Evolutionary conservation across 1,140 invertebrate genomes (phyloP).

Genomic region (Antheraea pernyi): DNA sequence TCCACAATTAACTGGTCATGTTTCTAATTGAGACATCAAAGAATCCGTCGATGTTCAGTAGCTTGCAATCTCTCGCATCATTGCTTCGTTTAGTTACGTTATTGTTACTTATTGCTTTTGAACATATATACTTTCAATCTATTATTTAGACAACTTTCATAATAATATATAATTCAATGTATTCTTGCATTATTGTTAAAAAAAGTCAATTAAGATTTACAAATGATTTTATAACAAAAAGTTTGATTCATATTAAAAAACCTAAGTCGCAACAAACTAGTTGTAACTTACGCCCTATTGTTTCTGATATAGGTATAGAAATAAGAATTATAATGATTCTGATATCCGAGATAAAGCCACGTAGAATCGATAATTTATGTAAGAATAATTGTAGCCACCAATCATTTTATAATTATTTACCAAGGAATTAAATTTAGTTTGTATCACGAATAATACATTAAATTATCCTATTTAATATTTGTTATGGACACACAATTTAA

Average conservation of each 20-base stretch:
- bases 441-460: slow-evolving; percentile 1
- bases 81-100: slow-evolving; percentile 17
- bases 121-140: background rate
- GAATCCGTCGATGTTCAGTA: slow-evolving; percentile 40
- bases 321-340: background rate
- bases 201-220: too few relatives aligned
- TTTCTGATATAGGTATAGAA: background rate
- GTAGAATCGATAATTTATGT: background rate
- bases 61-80: slow-evolving; percentile 25
- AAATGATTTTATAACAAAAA: too few relatives aligned
- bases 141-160: background rate
- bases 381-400: background rate
- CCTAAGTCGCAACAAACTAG: background rate
- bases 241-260: too few relatives aligned
- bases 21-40: slow-evolving; percentile 76
- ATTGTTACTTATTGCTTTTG: slow-evolving; percentile 38
- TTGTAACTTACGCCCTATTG: background rate
- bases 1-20: slow-evolving; percentile 70
- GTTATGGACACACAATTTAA: background rate
- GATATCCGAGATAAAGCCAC: background rate
- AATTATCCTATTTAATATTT: background rate
- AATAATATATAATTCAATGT: background rate
- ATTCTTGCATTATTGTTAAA: too few relatives aligned
- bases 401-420: slow-evolving; percentile 4
- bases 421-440: background rate